These are phyloP conservation scores for Melanostigma gelatinosum DNA, from an alignment of 2,113 vertebrate species.

Conservation along the genomic window DNA sequence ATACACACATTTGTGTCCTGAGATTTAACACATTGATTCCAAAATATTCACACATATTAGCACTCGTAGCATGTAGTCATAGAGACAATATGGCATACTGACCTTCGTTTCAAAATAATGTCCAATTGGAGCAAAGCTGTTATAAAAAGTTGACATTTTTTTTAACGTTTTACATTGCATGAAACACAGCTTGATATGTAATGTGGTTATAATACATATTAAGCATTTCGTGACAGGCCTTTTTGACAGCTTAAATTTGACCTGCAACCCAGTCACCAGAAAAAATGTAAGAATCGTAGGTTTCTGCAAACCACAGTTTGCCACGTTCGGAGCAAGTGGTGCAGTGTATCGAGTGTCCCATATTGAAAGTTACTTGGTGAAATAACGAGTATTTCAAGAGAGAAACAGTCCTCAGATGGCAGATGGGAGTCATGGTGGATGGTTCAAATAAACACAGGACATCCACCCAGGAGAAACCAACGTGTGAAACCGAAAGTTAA, in stretches of 20 bases:
- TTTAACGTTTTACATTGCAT: neutral
- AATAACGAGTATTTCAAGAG: neutral
- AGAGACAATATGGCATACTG: neutral
- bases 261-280: neutral
- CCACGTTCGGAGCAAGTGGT: neutral
- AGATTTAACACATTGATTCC: neutral
- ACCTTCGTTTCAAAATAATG: neutral
- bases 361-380: neutral
- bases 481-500: neutral
- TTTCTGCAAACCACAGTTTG: neutral
- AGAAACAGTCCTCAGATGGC: neutral
- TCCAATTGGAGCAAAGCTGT: neutral
- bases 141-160: neutral
- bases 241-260: neutral
- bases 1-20: neutral
- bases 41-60: neutral
- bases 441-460: neutral
- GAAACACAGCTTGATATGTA: neutral
- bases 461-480: neutral
- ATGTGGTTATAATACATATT: too few species aligned
- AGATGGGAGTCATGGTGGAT: neutral
- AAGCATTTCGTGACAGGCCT: neutral
- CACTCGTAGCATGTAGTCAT: neutral
- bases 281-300: neutral
- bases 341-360: neutral